A percentile compares a stretch with the other conserved stretches of the same genome.
These are phyloP conservation scores for Hoplostethus mediterraneus DNA, from an alignment of 2,797 vertebrate species.

Conservation along the genomic window DNA sequence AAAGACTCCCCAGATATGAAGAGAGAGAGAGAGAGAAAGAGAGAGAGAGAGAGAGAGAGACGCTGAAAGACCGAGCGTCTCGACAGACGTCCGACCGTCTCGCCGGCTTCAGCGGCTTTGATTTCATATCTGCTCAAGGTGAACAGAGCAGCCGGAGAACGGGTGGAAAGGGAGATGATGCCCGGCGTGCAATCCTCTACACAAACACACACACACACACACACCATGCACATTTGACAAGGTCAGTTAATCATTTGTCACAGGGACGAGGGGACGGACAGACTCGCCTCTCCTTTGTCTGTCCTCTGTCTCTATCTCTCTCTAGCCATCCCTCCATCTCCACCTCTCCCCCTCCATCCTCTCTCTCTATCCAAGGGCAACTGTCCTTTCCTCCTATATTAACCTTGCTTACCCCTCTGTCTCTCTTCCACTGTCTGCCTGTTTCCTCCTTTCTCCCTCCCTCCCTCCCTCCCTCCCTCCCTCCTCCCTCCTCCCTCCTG, in stretches of 20 bases:
- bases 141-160: constrained; percentile 44
- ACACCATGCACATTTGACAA: constrained; percentile 63
- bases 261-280: constrained; percentile 51
- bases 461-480: not conserved
- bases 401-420: constrained; percentile 55
- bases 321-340: constrained; percentile 45
- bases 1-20: not conserved
- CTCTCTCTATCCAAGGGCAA: constrained; percentile 55
- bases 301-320: constrained; percentile 60
- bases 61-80: not conserved
- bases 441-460: not conserved
- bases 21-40: not conserved
- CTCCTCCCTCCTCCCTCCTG: not conserved
- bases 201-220: constrained; percentile 35
- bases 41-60: no score
- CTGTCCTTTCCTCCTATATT: constrained; percentile 55
- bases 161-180: constrained; percentile 14
- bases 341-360: not conserved
- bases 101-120: constrained; percentile 13
- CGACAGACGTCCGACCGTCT: constrained; percentile 13
- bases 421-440: not conserved
- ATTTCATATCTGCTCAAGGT: constrained; percentile 45
- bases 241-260: constrained; percentile 78
- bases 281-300: constrained; percentile 64
- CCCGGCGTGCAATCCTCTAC: not conserved